Base-by-base conservation (phyloP, 2,113 vertebrate species). In the Rhynchomys soricoides region DNA sequence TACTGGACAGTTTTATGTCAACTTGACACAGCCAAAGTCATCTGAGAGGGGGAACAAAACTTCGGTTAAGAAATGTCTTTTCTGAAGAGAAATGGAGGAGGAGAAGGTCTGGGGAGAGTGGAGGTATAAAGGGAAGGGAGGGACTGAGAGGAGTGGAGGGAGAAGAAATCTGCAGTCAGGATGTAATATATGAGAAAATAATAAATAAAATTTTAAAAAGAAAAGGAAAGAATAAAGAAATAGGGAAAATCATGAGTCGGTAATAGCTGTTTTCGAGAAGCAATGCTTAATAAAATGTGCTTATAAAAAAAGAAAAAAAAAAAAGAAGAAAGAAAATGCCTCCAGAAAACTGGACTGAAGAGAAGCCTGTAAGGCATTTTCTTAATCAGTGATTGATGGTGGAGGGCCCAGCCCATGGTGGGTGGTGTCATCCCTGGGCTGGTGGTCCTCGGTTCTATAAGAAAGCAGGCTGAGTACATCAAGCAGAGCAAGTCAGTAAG, bases 111-210 rank as follows among this genome's bases (percentile, higher is more conserved):
- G 21, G 21, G 79, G 22, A 37, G 48, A 34, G 7, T 19, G 31
- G 55, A 40, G 22, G 6, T 40, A 40, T 22, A 16, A 0, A 4
- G 34, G 37, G 11, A 4, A n/a, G 2, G 11, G 8, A n/a, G 2
- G 22, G 22, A 34, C 48, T 50, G 78, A 3, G 37, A 26, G 52
- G 52, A 40, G 21, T 4, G 6, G 5, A 57, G 37, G 78, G 52
- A 82, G 37, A 5, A 37, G 50, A 40, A 57, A 40, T n/a, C 52
- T 79, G 8, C 22, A 57, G 52, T n/a, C 6, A 15, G 37, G 11
- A 40, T 57, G 22, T 40, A 59, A 82, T 43, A 59, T 26, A 16
- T 59, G n/a, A 59, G 79, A 59, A 82, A 82, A 82, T 7, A 40
- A 82, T 37, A n/a, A 55, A 79, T 50, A 31, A 34, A 16, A 34